Percentiles rank a stretch among this genome's conserved stretches.
Conservation (phyloP, 2,113 vertebrate genomes). For the Smithornis capensis region DNA sequence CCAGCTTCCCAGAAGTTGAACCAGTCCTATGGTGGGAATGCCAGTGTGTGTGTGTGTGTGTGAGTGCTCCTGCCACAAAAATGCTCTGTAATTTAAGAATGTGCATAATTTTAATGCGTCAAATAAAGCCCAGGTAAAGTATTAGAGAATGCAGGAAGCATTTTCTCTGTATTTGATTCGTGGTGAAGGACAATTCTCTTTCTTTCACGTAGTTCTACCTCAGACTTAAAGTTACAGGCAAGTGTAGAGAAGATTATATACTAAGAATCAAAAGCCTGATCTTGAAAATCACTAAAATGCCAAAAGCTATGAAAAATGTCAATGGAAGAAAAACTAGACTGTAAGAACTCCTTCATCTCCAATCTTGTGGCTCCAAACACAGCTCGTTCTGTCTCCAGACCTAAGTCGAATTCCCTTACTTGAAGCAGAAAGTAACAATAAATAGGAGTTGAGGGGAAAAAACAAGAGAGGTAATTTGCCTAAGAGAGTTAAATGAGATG, state of each 20-base stretch:
- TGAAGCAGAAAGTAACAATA: not conserved
- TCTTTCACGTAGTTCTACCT: not conserved
- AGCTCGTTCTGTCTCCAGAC: not conserved
- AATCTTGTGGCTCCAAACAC: not conserved
- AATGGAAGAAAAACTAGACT: not conserved
- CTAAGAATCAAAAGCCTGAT: not conserved
- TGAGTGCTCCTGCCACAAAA: not conserved
- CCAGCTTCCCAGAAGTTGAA: not conserved
- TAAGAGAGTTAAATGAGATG: constrained; percentile 25
- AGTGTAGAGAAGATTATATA: not conserved
- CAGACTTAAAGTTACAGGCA: not conserved
- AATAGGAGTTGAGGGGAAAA: not conserved
- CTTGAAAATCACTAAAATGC: not conserved
- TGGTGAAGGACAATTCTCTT: not conserved
- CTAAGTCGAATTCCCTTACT: not conserved
- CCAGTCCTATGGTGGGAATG: not conserved
- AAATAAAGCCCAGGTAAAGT: not conserved
- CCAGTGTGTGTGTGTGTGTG: not conserved
- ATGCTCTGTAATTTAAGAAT: not conserved
- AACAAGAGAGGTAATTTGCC: not conserved
- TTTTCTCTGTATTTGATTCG: not conserved
- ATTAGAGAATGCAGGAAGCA: not conserved
- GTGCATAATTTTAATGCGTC: not conserved
- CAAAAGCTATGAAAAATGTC: not conserved
- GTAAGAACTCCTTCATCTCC: not conserved